These are phyloP conservation scores for Hyphantria cunea DNA, from an alignment of 1,140 invertebrate species.

Conservation along the genomic window DNA sequence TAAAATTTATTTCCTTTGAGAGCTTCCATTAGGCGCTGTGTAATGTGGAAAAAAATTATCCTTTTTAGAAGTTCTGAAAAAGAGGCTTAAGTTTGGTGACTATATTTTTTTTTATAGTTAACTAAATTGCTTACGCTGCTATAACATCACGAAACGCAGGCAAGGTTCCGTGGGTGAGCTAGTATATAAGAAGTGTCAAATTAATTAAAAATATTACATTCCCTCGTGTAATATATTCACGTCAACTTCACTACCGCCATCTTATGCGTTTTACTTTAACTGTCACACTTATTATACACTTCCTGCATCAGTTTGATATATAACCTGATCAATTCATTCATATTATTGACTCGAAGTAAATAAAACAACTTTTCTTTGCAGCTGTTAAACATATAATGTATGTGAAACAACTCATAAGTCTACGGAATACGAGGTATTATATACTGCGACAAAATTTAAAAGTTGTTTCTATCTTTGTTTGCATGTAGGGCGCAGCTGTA, in stretches of 20 bases:
- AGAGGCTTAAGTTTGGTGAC: too few relatives aligned
- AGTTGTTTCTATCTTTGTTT: background rate
- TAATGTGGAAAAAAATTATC: too few relatives aligned
- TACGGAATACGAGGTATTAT: too few relatives aligned
- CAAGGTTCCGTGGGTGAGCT: too few relatives aligned
- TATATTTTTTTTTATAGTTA: too few relatives aligned
- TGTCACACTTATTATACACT: conserved; percentile 22
- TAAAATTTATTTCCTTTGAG: too few relatives aligned
- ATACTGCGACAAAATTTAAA: background rate
- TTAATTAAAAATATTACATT: background rate
- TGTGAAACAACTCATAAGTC: background rate
- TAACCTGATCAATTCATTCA: conserved; percentile 20
- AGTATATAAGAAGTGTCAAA: too few relatives aligned
- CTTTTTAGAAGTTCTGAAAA: too few relatives aligned
- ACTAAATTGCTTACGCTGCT: too few relatives aligned
- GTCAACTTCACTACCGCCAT: background rate
- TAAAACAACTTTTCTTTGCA: background rate
- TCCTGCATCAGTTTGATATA: conserved; percentile 19
- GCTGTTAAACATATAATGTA: background rate
- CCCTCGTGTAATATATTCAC: background rate
- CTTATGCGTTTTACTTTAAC: conserved; percentile 17
- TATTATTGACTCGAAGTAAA: conserved; percentile 10
- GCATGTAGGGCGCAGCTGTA: conserved; percentile 28
- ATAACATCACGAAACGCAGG: too few relatives aligned
- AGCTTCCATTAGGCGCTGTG: too few relatives aligned